These are phyloP conservation scores for Trachelus stipa DNA, from an alignment of 2,888 invertebrate genomes.

Conservation along the genomic window DNA sequence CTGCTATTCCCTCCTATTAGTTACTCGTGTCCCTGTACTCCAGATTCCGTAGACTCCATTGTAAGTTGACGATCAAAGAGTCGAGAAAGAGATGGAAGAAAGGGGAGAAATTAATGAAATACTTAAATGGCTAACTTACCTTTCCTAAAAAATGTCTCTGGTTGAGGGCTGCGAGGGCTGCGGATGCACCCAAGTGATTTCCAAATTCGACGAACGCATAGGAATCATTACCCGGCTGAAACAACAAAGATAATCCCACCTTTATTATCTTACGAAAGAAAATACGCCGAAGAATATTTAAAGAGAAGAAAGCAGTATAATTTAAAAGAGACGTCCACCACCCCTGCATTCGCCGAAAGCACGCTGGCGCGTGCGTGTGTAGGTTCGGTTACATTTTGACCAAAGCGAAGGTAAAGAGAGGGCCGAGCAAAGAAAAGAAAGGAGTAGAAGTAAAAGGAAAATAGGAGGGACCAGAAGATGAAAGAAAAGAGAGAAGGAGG, in stretches of 20 bases:
- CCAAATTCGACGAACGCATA: conserved; percentile 76
- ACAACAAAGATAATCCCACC: conserved; percentile 28
- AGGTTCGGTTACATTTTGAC: conserved; percentile 1
- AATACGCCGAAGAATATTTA: too few relatives aligned
- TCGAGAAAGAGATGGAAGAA: too few relatives aligned
- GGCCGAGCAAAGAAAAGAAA: conserved; percentile 3
- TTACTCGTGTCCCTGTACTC: too few relatives aligned
- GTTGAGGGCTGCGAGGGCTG: conserved; percentile 74
- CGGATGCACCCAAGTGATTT: conserved; percentile 71
- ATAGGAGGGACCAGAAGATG: neutral
- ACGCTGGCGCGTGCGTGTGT: neutral
- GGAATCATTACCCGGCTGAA: conserved; percentile 72
- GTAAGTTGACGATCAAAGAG: too few relatives aligned
- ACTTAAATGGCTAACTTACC: conserved; percentile 61
- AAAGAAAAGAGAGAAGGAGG: conserved; percentile 1
- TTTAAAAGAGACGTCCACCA: too few relatives aligned
- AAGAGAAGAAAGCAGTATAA: too few relatives aligned
- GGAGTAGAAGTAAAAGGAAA: neutral
- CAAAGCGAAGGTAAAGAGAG: neutral
- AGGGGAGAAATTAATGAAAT: conserved; percentile 23
- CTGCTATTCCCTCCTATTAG: too few relatives aligned
- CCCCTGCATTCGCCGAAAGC: too few relatives aligned
- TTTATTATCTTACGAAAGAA: too few relatives aligned
- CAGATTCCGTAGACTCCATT: too few relatives aligned
- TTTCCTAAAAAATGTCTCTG: conserved; percentile 71